Evolutionary conservation across 2,888 invertebrate genomes (phyloP), one percentile per base, ranked within the genome.

Genomic region (Hermaeophaga mercurialis): DNA sequence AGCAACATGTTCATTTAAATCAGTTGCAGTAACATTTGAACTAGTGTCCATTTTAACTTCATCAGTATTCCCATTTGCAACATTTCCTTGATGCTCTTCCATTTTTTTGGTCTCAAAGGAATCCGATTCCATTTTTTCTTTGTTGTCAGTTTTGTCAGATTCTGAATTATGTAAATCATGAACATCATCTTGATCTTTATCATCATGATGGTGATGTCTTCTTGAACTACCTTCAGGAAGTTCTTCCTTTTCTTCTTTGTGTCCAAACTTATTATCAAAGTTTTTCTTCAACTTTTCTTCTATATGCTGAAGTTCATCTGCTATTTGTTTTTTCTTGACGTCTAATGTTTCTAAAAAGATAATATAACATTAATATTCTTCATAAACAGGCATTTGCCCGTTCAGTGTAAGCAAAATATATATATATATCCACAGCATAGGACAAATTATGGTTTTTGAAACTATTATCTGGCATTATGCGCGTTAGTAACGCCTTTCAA

Each of bases 301-400:
- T 75, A 89, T 85, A 59, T 83, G 80, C 59, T 80, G 80, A 12
- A 89, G 73, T 70, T 89, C 87, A 4, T 84, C 83, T 68, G 85
- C 82, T 0, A 89, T 80, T 66, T 84, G 83, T 57, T 81, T 79
- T 3, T 85, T 81, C 68, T 85, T 87, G 66, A 82, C 83, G 44
- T 81, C 81, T 71, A 89, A 84, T 70, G 82, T 82, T 73, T 84
- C 88, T 86, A 74, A 22, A 63, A 64, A 56, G 14, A 44, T 50
- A 45, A 58, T 47, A 19, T 7, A n/a, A n/a, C n/a, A n/a, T n/a
- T n/a, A n/a, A n/a, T n/a, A n/a, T n/a, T n/a, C n/a, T n/a, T n/a
- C n/a, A n/a, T n/a, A n/a, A n/a, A n/a, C n/a, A n/a, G n/a, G n/a
- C n/a, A n/a, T n/a, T n/a, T n/a, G n/a, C n/a, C n/a, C n/a, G n/a